phyloP scores from a whole-genome alignment of 2,113 vertebrate species.

The Cisticola juncidis region DNA sequence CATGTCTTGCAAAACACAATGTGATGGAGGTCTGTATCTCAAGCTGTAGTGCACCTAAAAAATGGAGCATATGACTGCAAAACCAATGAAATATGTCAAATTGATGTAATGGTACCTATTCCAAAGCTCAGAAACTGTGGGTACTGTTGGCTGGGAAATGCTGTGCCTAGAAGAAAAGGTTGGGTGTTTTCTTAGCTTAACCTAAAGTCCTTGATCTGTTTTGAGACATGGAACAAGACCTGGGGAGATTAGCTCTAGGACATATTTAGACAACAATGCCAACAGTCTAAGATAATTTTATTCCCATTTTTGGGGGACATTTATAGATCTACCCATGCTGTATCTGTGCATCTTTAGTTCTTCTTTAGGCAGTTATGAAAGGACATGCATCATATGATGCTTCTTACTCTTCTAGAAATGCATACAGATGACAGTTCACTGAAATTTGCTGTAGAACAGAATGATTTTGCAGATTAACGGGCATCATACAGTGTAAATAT shows the following conservation, averaged over 20 bases:
- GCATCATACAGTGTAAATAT: not conserved
- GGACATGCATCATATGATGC: rapidly evolving
- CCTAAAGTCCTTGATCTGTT: not conserved
- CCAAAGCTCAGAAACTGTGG: not conserved
- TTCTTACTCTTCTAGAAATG: not conserved
- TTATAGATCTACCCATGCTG: not conserved
- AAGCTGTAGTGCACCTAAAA: not conserved
- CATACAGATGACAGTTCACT: not conserved
- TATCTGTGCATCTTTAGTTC: too few species aligned
- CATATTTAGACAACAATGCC: not conserved
- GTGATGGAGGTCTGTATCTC: not conserved
- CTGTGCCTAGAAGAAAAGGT: not conserved
- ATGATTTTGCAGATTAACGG: not conserved
- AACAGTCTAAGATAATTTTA: too few species aligned
- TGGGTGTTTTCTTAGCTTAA: not conserved
- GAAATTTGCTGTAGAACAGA: not conserved
- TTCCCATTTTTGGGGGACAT: too few species aligned
- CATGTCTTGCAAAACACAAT: not conserved
- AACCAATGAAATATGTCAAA: rapidly evolving
- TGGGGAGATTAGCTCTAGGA: not conserved
- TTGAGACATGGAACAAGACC: not conserved
- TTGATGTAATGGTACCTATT: not conserved
- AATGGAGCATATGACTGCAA: not conserved
- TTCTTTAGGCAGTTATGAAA: not conserved
- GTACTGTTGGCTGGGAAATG: not conserved